Evolutionary conservation across 2,113 vertebrate genomes (phyloP).

Genomic region (Rhipidura dahli): DNA sequence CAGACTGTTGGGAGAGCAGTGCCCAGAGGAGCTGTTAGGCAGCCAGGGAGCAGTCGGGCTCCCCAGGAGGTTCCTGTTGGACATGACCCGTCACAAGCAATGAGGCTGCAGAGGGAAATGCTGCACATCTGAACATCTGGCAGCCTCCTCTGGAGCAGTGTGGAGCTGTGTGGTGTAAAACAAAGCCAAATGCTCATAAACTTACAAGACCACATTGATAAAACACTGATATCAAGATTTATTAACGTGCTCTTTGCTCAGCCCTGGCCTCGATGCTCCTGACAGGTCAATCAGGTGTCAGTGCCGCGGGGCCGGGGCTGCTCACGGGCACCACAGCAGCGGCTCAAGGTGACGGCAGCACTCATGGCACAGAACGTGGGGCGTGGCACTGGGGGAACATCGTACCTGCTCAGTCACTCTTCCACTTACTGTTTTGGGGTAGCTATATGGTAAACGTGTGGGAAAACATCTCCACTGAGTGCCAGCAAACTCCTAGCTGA

Average conservation of each 20-base stretch:
- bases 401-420: background rate
- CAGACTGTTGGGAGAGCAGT: background rate
- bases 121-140: constrained; percentile 68
- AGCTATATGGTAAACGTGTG: background rate
- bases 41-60: background rate
- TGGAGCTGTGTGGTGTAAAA: constrained; percentile 41
- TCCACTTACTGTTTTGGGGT: background rate
- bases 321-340: background rate
- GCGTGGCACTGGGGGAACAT: background rate
- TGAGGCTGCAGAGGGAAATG: constrained; percentile 47
- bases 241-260: background rate
- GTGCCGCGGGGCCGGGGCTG: fast-evolving
- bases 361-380: background rate
- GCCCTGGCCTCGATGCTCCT: fast-evolving
- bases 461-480: background rate
- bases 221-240: background rate
- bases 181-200: constrained; percentile 41
- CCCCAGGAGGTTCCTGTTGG: constrained; percentile 50
- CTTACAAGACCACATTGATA: background rate
- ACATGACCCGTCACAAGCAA: constrained; percentile 28
- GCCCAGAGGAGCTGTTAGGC: background rate
- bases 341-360: fast-evolving
- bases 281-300: background rate
- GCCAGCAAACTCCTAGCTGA: background rate
- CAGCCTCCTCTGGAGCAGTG: background rate